Evolutionary conservation across 2,113 vertebrate genomes (phyloP).

Genomic region (Leptobrachium leishanense): DNA sequence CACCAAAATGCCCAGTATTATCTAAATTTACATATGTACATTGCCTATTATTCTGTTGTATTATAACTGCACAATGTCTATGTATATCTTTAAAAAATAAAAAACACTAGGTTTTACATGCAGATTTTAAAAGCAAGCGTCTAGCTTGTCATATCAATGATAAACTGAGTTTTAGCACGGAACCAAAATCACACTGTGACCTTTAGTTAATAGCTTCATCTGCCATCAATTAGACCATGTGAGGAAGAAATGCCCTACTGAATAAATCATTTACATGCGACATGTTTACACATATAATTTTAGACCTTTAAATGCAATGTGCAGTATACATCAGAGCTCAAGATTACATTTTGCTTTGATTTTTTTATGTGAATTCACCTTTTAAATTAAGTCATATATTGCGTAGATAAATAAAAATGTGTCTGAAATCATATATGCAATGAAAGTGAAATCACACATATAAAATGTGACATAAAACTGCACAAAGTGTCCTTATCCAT

Average conservation of each 20-base stretch:
- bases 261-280: constrained; percentile 38
- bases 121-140: constrained; percentile 4
- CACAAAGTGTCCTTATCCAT: no score
- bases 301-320: constrained; percentile 24
- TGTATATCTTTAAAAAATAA: background rate
- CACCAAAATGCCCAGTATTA: no score
- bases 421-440: constrained; percentile 19
- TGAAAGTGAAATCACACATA: no score
- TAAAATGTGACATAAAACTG: no score
- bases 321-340: background rate
- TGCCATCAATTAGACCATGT: constrained; percentile 3
- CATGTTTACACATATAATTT: constrained; percentile 48
- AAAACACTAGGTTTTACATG: background rate
- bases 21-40: no score
- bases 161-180: constrained; percentile 15
- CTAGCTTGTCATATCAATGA: constrained; percentile 11
- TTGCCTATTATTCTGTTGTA: no score
- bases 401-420: no score
- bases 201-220: background rate
- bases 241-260: constrained; percentile 2
- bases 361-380: no score
- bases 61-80: background rate
- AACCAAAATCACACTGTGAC: constrained; percentile 22
- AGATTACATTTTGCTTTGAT: no score
- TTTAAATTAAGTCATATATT: no score